Conservation (phyloP, 2,888 invertebrate species). For the Rhopalosiphum nymphaeae region DNA sequence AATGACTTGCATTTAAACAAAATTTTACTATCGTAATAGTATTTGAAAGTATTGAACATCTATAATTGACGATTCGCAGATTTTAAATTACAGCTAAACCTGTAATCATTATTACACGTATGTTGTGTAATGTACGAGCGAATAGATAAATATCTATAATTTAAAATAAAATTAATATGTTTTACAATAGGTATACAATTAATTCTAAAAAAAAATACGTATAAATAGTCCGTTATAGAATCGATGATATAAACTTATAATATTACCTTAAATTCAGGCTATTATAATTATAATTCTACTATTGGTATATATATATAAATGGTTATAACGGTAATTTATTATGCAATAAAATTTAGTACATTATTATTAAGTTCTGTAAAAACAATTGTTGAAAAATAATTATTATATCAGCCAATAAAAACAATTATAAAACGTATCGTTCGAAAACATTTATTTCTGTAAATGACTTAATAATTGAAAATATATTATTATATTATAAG, state of each 20-base stretch:
- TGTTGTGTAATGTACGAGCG: background rate
- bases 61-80: background rate
- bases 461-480: background rate
- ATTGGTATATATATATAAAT: background rate
- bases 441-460: background rate
- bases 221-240: background rate
- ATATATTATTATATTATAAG: background rate
- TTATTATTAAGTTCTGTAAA: background rate
- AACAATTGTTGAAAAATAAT: background rate
- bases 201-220: background rate
- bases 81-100: conserved; percentile 21
- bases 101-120: conserved; percentile 26
- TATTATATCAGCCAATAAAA: background rate
- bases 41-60: conserved; percentile 44
- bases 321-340: background rate
- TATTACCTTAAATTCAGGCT: background rate
- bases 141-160: conserved; percentile 29
- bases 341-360: background rate
- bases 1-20: conserved; percentile 26
- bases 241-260: background rate
- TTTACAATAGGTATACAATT: background rate
- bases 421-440: background rate
- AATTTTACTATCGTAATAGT: conserved; percentile 1
- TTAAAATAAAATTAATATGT: background rate
- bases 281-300: background rate